Evolutionary conservation across 2,797 vertebrate species (phyloP), one percentile per base, ranked within the genome.

Genomic region (Nothura maculosa): DNA sequence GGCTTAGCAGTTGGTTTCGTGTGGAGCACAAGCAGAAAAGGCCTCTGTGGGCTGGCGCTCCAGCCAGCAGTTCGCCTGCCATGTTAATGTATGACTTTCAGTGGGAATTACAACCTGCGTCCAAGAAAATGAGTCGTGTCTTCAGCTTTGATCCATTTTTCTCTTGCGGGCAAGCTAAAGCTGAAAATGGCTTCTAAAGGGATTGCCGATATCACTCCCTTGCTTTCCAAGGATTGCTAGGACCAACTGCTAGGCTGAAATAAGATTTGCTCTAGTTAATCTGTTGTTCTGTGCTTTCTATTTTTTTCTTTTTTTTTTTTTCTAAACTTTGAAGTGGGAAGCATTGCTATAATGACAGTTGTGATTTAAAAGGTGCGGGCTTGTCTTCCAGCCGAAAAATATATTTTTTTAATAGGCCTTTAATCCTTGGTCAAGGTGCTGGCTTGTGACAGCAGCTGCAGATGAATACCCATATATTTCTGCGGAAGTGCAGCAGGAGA

Each of bases 391-490:
- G 75, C 74, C 88, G 92, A 94, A 93, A 50, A 90, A 94, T 86
- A 75, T 83, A 70, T 70, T 85, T 89, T 96, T 96, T 92, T 92
- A 97, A 96, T 95, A 84, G 93, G 74, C 79, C 86, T 85, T 95
- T 94, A 96, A 94, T 97, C 87, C 93, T 96, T 85, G 67, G 82
- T 93, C 91, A 69, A 79, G 79, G 66, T 93, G 74, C 68, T 92
- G 74, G 79, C 25, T 57, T 78, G 85, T 92, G 94, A 94, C 95
- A 96, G 89, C 67, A 20, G 28, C 89, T 58, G 58, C 93, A 89
- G 87, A 96, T 96, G 68, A 92, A 96, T 96, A 92, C 80, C 58
- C 86, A 45, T 81, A 73, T 95, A 95, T 97, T 96, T 92, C 83
- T 82, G 54, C 60, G 76, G 38, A 91, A 94, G 77, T 91, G 19